Conservation (phyloP, 2,113 vertebrate species). For the Xenopus tropicalis region UCB_Xtro_10.0 CM004446.2:88712501-88713000, state of each 20-base stretch:
- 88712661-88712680: background rate
- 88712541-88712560: background rate
- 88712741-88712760: no score
- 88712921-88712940: background rate
- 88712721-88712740: no score
- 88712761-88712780: no score
- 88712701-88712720: no score
- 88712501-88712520: background rate
- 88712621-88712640: background rate
- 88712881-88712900: background rate
- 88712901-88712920: background rate
- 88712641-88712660: background rate
- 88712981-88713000: background rate
- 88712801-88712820: no score
- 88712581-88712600: background rate
- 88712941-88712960: background rate
- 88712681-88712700: no score
- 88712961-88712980: background rate
- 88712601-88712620: background rate
- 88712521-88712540: background rate
- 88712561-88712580: background rate
- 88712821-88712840: background rate
- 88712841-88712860: background rate
- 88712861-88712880: background rate
- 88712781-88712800: no score